Evolutionary conservation across 2,797 vertebrate genomes (phyloP).

Genomic region (Amblyopsis hoosieri): DNA sequence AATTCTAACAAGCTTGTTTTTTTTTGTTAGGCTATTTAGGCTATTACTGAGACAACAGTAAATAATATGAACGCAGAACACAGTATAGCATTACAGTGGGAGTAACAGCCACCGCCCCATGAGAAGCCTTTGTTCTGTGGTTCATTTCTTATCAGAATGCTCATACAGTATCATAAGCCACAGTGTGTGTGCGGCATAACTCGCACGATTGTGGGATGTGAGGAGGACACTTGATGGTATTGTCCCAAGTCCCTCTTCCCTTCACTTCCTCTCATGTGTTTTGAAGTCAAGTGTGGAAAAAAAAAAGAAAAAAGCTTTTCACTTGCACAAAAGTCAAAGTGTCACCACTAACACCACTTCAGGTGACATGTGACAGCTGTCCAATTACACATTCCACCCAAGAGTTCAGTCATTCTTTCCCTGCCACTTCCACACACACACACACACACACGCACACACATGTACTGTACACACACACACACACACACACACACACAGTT

Average conservation of each 20-base stretch:
- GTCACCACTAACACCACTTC: not conserved
- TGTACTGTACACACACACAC: not conserved
- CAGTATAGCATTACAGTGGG: not conserved
- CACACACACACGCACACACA: conserved; percentile 11
- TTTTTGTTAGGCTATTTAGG: no score
- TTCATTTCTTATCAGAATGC: not conserved
- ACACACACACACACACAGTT: conserved; percentile 5
- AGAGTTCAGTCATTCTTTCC: not conserved
- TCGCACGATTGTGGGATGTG: not conserved
- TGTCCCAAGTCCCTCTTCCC: not conserved
- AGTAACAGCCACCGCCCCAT: not conserved
- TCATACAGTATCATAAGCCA: no score
- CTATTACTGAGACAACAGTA: no score
- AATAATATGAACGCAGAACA: no score
- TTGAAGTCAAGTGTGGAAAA: not conserved
- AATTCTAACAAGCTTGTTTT: no score
- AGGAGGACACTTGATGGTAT: not conserved
- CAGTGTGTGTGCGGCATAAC: no score
- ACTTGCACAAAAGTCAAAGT: conserved; percentile 3
- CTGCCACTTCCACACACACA: not conserved
- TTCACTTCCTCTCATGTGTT: not conserved
- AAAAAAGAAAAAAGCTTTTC: no score
- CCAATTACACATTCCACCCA: not conserved
- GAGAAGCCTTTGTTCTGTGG: not conserved
- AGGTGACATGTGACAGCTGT: conserved; percentile 11